Base-by-base conservation (phyloP, 2,797 vertebrate species). In the Borostomias antarcticus region DNA sequence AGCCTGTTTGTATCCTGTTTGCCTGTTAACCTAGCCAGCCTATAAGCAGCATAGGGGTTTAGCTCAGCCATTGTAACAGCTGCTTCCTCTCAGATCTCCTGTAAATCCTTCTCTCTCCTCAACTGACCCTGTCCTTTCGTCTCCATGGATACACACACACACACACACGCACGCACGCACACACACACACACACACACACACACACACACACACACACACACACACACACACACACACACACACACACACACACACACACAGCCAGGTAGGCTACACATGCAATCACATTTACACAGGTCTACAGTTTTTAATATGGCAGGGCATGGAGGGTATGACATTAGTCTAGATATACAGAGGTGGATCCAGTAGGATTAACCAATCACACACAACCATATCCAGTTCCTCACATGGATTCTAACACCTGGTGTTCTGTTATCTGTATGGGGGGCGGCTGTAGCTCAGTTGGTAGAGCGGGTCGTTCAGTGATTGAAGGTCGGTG, bases 1-100 rank as follows among this genome's bases (percentile, higher is more conserved):
- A 40, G 35, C 35, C 35, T 40, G 35, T 0, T 7, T 11, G 8
- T 6, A 10, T 9, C 15, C 15, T 43, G 62, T 54, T 64, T n/a
- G 35, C 4, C 35, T 56, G n/a, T n/a, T 28, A 21, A 35, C 40
- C 40, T 45, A 45, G 40, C 40, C 1, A 15, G 40, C n/a, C 2
- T 40, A 29, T 32, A n/a, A 11, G 32, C 32, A 37, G 21, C 28
- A n/a, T 65, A 54, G 51, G 62, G 48, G 30, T 73, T 73, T 61
- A 70, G 57, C 23, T 35, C 43, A 40, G 47, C 40, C 17, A 25
- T 23, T 69, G 56, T 32, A 61, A 29, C 54, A 73, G 68, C 57
- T 74, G 66, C 61, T 37, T 21, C 53, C 26, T 21, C 40, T 62
- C 40, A 54, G 57, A 60, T 76, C 70, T 69, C 64, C 17, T 77